phyloP scores from a whole-genome alignment of 2,888 invertebrate species.

The Augochlorella aurata region DNA sequence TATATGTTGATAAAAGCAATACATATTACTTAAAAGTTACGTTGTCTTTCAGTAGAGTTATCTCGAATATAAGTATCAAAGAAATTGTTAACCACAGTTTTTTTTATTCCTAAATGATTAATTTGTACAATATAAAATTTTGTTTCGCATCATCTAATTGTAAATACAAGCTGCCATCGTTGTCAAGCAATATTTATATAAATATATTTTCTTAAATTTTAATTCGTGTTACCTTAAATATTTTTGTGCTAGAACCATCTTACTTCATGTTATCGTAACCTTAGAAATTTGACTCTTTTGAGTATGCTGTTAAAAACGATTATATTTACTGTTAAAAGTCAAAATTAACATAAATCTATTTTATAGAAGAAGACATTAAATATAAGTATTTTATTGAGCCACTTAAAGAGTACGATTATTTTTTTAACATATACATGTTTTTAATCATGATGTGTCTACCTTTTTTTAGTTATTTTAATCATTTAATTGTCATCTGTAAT shows the following conservation, averaged over 20 bases:
- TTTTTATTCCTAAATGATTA: constrained; percentile 24
- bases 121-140: constrained; percentile 12
- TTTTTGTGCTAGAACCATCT: constrained; percentile 36
- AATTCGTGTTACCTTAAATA: constrained; percentile 31
- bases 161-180: constrained; percentile 29
- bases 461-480: neutral
- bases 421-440: neutral
- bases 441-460: neutral
- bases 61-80: constrained; percentile 2
- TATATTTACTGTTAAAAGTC: constrained; percentile 23
- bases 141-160: constrained; percentile 19
- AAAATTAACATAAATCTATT: constrained; percentile 34
- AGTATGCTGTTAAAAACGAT: constrained; percentile 5
- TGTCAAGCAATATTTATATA: constrained; percentile 31
- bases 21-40: constrained; percentile 16
- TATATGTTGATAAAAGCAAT: constrained; percentile 7
- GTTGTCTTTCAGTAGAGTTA: constrained; percentile 12
- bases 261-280: constrained; percentile 18
- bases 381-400: constrained; percentile 23
- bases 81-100: neutral
- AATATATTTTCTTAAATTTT: constrained; percentile 33
- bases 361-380: constrained; percentile 26
- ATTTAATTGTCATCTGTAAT: constrained; percentile 22
- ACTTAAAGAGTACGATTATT: neutral
- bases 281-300: neutral